Evolutionary conservation across 2,888 invertebrate species (phyloP).

Genomic region (Meghimatium bilineatum): DNA sequence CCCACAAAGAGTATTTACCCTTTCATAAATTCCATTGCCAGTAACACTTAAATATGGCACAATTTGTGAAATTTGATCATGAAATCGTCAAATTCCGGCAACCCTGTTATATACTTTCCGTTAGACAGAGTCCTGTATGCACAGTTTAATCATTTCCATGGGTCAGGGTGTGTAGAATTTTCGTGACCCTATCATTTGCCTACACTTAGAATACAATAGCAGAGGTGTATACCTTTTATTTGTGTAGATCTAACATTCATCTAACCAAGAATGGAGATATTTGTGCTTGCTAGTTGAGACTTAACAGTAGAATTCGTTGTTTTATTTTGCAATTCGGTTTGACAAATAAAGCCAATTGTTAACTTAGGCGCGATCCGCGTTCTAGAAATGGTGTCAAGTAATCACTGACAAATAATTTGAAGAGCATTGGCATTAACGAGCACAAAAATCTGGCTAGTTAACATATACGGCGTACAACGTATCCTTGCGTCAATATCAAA

Average conservation of each 20-base stretch:
- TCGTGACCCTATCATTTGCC: background rate
- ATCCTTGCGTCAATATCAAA: background rate
- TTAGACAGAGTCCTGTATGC: background rate
- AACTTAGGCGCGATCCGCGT: background rate
- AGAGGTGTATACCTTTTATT: background rate
- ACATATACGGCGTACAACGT: background rate
- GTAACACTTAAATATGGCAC: too few species aligned
- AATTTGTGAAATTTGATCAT: too few species aligned
- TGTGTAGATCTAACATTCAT: background rate
- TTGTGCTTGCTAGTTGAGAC: too few species aligned
- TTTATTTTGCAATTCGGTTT: background rate
- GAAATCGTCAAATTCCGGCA: too few species aligned
- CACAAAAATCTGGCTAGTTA: background rate
- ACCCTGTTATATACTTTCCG: background rate
- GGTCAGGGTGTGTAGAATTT: background rate
- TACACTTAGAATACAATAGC: background rate
- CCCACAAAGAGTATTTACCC: too few species aligned
- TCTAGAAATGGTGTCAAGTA: background rate
- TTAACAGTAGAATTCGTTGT: background rate
- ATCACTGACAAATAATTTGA: background rate
- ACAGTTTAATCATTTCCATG: background rate
- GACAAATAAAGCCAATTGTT: conserved; percentile 2
- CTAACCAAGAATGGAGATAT: background rate
- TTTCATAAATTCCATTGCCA: too few species aligned
- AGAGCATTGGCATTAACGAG: background rate